Conservation (phyloP, 2,113 vertebrate genomes). For the Brachionichthys hirsutus region DNA sequence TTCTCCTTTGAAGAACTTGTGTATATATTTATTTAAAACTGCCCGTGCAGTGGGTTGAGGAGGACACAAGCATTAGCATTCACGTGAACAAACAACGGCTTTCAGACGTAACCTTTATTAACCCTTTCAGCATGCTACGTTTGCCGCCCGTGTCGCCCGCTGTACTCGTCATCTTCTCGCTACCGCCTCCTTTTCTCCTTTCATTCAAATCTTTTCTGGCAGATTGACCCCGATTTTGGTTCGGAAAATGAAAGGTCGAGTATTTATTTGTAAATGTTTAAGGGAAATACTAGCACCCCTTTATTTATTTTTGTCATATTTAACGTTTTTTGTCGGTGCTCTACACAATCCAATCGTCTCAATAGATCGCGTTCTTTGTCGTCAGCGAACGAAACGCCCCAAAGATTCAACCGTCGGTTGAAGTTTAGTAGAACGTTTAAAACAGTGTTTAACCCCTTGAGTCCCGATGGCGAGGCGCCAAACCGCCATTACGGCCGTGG, state of each 20-base stretch:
- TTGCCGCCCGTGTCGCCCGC: conserved; percentile 10
- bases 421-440: too few relatives aligned
- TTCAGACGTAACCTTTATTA: conserved; percentile 9
- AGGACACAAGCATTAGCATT: conserved; percentile 48
- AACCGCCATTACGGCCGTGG: too few relatives aligned
- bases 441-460: too few relatives aligned
- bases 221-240: conserved; percentile 26
- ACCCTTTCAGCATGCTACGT: conserved; percentile 42
- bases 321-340: conserved; percentile 47
- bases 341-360: too few relatives aligned
- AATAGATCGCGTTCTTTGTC: too few relatives aligned
- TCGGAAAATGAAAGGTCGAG: conserved; percentile 45
- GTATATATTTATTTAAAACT: conserved; percentile 78
- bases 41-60: conserved; percentile 32
- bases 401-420: too few relatives aligned
- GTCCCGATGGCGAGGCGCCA: neutral
- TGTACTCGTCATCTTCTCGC: conserved; percentile 31
- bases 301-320: conserved; percentile 80
- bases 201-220: conserved; percentile 10
- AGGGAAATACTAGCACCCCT: conserved; percentile 71
- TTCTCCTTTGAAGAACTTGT: conserved; percentile 38
- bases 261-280: conserved; percentile 86
- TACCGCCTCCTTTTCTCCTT: conserved; percentile 13
- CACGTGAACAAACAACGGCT: conserved; percentile 7
- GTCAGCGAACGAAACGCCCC: too few relatives aligned